Evolutionary conservation across 2,113 vertebrate genomes (phyloP).

Genomic region (Orthonyx spaldingii): DNA sequence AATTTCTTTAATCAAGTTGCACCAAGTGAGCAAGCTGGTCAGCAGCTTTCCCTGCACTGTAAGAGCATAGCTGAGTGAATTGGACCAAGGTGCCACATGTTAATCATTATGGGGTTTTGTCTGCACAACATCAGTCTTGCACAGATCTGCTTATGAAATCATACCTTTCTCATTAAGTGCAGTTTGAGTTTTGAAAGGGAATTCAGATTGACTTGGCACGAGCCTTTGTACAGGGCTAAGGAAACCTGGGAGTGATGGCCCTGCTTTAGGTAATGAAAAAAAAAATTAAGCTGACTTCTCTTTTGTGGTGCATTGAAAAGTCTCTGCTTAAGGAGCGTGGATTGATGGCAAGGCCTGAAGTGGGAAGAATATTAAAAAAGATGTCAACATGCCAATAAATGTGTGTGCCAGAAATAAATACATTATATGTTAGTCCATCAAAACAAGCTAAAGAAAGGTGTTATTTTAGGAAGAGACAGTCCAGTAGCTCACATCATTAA

Average conservation of each 20-base stretch:
- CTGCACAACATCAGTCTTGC: conserved; percentile 47
- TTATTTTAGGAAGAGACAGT: not conserved
- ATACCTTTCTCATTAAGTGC: conserved; percentile 54
- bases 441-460: not conserved
- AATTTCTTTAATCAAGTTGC: not conserved
- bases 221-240: not conserved
- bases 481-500: not conserved
- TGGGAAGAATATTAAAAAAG: conserved; percentile 30
- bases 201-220: conserved; percentile 17
- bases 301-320: not conserved
- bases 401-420: not conserved
- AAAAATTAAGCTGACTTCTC: not conserved
- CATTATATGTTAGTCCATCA: not conserved
- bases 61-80: not conserved
- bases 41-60: not conserved
- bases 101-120: conserved; percentile 48
- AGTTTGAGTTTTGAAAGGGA: conserved; percentile 30
- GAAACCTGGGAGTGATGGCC: not conserved
- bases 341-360: not conserved
- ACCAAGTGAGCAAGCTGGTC: not conserved
- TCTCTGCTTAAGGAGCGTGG: not conserved
- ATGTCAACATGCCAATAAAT: conserved; percentile 25
- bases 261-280: not conserved
- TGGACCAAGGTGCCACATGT: conserved; percentile 23
- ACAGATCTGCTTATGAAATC: conserved; percentile 49